Conservation (phyloP, 2,113 vertebrate species). For the Phrynocephalus versicolor region DNA sequence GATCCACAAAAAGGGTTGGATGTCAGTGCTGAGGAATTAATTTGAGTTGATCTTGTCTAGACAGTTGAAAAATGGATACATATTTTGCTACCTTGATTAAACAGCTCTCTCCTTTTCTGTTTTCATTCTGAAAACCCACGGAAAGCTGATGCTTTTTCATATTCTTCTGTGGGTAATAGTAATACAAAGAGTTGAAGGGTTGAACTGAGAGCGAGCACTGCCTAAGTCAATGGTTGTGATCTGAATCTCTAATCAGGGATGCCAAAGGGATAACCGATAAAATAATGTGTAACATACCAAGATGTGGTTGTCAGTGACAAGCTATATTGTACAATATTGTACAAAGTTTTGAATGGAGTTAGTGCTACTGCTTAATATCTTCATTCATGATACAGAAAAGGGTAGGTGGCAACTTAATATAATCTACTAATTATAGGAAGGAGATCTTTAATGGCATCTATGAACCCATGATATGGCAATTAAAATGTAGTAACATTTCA, state of each 20-base stretch:
- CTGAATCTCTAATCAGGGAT: conserved; percentile 10
- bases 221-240: fast-evolving
- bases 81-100: conserved; percentile 45
- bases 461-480: neutral
- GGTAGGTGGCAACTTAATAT: neutral
- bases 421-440: neutral
- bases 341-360: neutral
- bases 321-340: conserved; percentile 28
- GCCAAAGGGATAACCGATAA: conserved; percentile 13
- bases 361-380: neutral
- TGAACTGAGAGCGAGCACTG: neutral
- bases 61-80: conserved; percentile 32
- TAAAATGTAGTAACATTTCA: neutral
- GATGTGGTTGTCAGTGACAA: neutral
- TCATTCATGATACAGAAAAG: conserved; percentile 1
- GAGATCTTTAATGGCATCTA: neutral
- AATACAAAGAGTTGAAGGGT: conserved; percentile 22
- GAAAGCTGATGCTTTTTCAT: conserved; percentile 14
- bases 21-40: conserved; percentile 49
- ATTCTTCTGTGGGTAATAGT: conserved; percentile 22
- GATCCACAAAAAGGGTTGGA: conserved; percentile 47
- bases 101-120: conserved; percentile 8
- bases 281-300: conserved; percentile 6
- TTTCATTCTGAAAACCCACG: conserved; percentile 20
- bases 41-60: conserved; percentile 42